These are phyloP conservation scores for Limnephilus rhombicus DNA, from an alignment of 2,888 invertebrate genomes.

Conservation along the genomic window DNA sequence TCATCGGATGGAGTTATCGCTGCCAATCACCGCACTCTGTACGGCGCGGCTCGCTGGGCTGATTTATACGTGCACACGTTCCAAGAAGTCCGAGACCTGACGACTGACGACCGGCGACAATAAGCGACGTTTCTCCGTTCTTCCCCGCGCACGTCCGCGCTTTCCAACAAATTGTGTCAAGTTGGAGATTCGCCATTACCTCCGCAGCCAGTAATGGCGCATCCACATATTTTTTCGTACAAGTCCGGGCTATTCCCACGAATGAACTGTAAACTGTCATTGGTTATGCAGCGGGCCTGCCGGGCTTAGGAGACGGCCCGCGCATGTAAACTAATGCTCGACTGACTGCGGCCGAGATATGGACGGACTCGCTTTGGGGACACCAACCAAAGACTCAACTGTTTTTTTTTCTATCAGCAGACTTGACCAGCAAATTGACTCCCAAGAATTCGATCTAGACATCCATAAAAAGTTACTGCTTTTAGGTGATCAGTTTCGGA, in stretches of 20 bases:
- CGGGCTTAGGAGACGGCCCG: conserved; percentile 43
- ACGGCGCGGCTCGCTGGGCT: not conserved
- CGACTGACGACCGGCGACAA: not conserved
- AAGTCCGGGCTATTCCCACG: conserved; percentile 54
- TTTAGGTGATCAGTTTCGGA: not conserved
- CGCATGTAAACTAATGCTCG: conserved; percentile 47
- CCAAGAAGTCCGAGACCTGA: not conserved
- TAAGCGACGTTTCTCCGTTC: conserved; percentile 15
- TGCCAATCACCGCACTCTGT: not conserved
- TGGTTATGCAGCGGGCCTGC: conserved; percentile 51
- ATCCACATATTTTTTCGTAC: conserved; percentile 54
- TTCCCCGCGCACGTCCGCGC: conserved; percentile 26
- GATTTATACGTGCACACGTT: not conserved
- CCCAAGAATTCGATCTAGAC: not conserved
- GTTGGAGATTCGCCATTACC: conserved; percentile 44
- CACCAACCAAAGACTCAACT: not conserved
- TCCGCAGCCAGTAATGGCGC: conserved; percentile 16
- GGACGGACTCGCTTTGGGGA: conserved; percentile 9
- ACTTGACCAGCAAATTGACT: not conserved
- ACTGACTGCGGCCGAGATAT: conserved; percentile 26
- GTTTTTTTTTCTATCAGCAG: not conserved
- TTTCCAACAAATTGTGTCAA: conserved; percentile 48
- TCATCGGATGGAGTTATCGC: not conserved
- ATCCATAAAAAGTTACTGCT: not conserved
- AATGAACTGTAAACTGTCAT: conserved; percentile 50